These are phyloP conservation scores for Nycticryphes semicollaris DNA, from an alignment of 2,113 vertebrate species.

Conservation along the genomic window DNA sequence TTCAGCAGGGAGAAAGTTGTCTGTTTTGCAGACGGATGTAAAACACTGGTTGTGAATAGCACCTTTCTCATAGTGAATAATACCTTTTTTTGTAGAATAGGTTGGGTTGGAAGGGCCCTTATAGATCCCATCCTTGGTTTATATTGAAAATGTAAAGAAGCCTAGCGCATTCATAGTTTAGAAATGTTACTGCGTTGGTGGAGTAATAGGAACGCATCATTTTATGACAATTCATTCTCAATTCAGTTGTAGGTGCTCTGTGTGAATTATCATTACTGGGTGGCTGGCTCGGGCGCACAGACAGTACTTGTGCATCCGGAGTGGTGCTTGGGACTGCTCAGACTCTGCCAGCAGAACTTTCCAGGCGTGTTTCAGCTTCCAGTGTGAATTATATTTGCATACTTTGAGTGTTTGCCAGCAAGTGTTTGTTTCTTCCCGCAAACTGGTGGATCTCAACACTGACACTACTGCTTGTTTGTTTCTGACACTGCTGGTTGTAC, in stretches of 20 bases:
- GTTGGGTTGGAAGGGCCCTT: no score
- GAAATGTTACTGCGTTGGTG: neutral
- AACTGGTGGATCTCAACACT: neutral
- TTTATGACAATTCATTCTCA: neutral
- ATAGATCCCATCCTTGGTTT: neutral
- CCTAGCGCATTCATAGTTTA: neutral
- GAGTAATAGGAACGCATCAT: fast-evolving
- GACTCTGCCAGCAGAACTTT: neutral
- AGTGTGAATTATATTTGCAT: neutral
- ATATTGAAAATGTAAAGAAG: neutral
- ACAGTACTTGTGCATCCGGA: neutral
- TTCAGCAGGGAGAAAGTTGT: neutral
- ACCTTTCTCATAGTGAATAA: neutral
- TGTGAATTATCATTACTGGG: neutral
- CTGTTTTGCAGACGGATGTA: neutral
- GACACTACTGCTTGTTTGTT: neutral
- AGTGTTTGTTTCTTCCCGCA: neutral
- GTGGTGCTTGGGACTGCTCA: neutral
- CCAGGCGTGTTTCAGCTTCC: neutral
- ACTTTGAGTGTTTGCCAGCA: neutral
- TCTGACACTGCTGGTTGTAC: neutral
- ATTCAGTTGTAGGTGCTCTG: neutral
- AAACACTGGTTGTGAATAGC: neutral
- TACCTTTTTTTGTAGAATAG: neutral
- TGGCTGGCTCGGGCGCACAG: neutral